Conservation (phyloP, 2,113 vertebrate genomes). For the Sorex araneus region DNA sequence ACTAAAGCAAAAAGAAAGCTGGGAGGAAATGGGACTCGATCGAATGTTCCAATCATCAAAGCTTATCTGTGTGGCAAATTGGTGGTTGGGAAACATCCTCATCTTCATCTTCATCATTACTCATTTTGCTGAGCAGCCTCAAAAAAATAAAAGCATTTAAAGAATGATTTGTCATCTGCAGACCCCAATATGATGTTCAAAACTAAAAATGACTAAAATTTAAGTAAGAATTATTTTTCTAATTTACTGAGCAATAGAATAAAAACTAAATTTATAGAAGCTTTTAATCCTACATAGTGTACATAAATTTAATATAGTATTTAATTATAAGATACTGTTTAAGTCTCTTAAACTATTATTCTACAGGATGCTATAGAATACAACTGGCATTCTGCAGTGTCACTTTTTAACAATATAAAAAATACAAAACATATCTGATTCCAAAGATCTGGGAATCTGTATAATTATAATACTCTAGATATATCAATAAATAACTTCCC, state of each 20-base stretch:
- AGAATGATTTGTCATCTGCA: neutral
- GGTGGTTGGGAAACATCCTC: neutral
- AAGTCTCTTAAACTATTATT: no score
- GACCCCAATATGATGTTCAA: neutral
- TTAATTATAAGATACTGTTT: neutral
- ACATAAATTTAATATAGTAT: neutral
- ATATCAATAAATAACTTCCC: neutral
- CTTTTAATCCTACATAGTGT: neutral
- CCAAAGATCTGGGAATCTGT: neutral
- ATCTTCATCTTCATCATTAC: neutral
- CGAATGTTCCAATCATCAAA: slow-evolving; percentile 13
- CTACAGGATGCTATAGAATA: neutral
- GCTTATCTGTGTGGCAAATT: neutral
- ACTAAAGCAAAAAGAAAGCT: neutral
- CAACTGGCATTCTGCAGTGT: neutral
- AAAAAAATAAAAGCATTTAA: neutral
- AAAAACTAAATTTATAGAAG: neutral
- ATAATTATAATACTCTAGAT: neutral
- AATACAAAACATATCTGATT: neutral
- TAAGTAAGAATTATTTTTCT: neutral
- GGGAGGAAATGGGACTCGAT: neutral
- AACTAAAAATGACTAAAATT: slow-evolving; percentile 1
- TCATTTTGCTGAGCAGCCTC: neutral
- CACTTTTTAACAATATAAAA: slow-evolving; percentile 28
- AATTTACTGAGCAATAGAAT: slow-evolving; percentile 35